Evolutionary conservation across 37 sponge, comb jelly and placozoan species (phyloP), one percentile per base, ranked within the genome.

Genomic region (Hormiphora californensis): DNA sequence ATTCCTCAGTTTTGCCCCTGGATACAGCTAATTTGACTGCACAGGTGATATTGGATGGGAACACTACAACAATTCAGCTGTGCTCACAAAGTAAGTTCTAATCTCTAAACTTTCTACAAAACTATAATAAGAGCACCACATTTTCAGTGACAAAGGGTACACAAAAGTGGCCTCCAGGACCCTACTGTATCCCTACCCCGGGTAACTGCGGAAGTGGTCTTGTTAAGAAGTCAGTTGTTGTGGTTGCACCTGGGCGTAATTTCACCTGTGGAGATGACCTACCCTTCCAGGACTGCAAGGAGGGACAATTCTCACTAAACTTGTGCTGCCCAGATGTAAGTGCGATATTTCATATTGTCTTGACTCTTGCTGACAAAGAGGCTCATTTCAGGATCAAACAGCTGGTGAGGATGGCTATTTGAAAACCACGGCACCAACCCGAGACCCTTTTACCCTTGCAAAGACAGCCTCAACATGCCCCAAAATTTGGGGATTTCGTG

Each of bases 121-220:
- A 49, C 15, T 49, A 49, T 49, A 49, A n/a, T n/a, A n/a, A n/a
- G n/a, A n/a, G n/a, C n/a, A n/a, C n/a, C n/a, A n/a, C n/a, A n/a
- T 9, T 49, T 49, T n/a, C n/a, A n/a, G n/a, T n/a, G n/a, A n/a
- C n/a, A n/a, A n/a, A n/a, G n/a, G n/a, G n/a, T n/a, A n/a, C n/a
- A n/a, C n/a, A n/a, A n/a, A 30, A 27, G 36, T 73, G 81, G 81
- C 81, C 81, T 7, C 17, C 3, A 23, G 81, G 81, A 43, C 30
- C 30, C 46, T 73, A 73, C 35, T 73, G 81, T 73, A 46, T 73
- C 15, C 81, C 81, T 0, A 11, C 81, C 27, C 81, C 81, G 30
- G 28, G 17, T 3, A 2, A 39, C 9, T 73, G 81, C 35, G 46
- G 46, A 4, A 12, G 17, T 27, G 5, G n/a, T 25, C 40, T 73